A percentile compares a stretch with the other conserved stretches of the same genome.
phyloP scores from a whole-genome alignment of 2,888 invertebrate genomes.

The Protodeltote pygarga region DNA sequence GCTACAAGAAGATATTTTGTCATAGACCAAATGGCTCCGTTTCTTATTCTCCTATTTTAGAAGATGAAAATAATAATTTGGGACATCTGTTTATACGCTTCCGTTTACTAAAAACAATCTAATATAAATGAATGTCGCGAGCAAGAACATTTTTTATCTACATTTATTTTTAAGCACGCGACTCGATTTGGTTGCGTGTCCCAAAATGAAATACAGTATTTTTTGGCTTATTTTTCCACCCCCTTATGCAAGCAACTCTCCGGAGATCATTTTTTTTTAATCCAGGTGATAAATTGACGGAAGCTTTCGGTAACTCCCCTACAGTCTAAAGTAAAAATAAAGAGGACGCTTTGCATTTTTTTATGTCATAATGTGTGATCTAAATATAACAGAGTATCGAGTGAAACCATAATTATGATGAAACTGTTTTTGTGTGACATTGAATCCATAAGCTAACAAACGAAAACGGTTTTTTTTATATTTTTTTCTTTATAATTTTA shows the following conservation, averaged over 20 bases:
- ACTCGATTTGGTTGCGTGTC: slow-evolving; percentile 8
- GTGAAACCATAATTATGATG: slow-evolving; percentile 34
- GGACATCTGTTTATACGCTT: slow-evolving; percentile 66
- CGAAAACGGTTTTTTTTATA: background rate
- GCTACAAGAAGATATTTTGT: slow-evolving; percentile 60
- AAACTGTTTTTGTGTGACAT: background rate
- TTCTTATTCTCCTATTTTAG: slow-evolving; percentile 60
- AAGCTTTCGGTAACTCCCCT: slow-evolving; percentile 61
- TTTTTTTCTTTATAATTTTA: slow-evolving; percentile 3
- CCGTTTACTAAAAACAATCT: slow-evolving; percentile 65
- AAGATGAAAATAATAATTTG: slow-evolving; percentile 47
- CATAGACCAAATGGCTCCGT: slow-evolving; percentile 56
- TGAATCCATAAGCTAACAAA: background rate
- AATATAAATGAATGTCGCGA: slow-evolving; percentile 54
- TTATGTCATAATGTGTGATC: slow-evolving; percentile 55
- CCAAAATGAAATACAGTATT: slow-evolving; percentile 32
- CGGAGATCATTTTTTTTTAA: slow-evolving; percentile 67
- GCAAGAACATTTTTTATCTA: slow-evolving; percentile 56
- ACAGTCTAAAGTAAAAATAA: slow-evolving; percentile 65
- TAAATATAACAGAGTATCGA: slow-evolving; percentile 40
- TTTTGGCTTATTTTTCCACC: slow-evolving; percentile 36
- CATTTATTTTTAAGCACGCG: slow-evolving; percentile 42
- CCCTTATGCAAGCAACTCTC: slow-evolving; percentile 53
- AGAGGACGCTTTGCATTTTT: slow-evolving; percentile 49
- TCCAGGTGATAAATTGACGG: slow-evolving; percentile 77